Evolutionary conservation across 2,888 invertebrate species (phyloP).

Genomic region (Diabrotica balteata): DNA sequence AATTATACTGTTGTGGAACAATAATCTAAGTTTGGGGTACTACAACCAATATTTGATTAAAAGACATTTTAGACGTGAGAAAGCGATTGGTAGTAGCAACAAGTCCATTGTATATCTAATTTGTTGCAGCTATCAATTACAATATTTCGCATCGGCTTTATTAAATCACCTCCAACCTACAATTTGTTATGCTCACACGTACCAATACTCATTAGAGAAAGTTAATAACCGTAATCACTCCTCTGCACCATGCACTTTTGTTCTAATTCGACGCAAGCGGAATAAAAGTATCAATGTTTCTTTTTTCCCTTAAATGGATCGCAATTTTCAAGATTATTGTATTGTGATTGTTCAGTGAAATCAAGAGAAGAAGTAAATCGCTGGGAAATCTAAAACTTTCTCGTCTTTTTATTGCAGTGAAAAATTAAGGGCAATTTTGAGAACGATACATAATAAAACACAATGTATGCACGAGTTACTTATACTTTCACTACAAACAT

Average conservation of each 20-base stretch:
- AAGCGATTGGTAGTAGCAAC: too few relatives aligned
- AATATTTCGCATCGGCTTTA: constrained; percentile 8
- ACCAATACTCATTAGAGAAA: constrained; percentile 13
- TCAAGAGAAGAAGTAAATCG: constrained; percentile 5
- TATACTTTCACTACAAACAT: too few relatives aligned
- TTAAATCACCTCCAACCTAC: background rate
- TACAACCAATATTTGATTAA: too few relatives aligned
- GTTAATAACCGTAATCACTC: constrained; percentile 19
- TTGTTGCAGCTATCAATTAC: constrained; percentile 6
- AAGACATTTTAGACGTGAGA: too few relatives aligned
- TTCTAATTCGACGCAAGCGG: constrained; percentile 8
- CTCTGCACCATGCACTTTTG: constrained; percentile 9
- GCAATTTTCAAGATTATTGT: constrained; percentile 8
- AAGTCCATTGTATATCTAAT: too few relatives aligned
- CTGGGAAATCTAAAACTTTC: background rate
- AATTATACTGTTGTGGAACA: too few relatives aligned
- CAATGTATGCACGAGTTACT: background rate
- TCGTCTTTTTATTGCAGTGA: background rate
- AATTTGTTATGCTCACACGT: constrained; percentile 2
- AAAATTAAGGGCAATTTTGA: background rate
- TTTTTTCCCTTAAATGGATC: constrained; percentile 16
- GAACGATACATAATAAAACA: background rate
- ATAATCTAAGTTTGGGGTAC: too few relatives aligned
- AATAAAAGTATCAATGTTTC: constrained; percentile 15
- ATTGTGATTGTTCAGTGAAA: constrained; percentile 15